A percentile compares a stretch with the other conserved stretches of the same genome.
Conservation (phyloP, 2,888 invertebrate genomes). For the Dryococelus australis region DNA sequence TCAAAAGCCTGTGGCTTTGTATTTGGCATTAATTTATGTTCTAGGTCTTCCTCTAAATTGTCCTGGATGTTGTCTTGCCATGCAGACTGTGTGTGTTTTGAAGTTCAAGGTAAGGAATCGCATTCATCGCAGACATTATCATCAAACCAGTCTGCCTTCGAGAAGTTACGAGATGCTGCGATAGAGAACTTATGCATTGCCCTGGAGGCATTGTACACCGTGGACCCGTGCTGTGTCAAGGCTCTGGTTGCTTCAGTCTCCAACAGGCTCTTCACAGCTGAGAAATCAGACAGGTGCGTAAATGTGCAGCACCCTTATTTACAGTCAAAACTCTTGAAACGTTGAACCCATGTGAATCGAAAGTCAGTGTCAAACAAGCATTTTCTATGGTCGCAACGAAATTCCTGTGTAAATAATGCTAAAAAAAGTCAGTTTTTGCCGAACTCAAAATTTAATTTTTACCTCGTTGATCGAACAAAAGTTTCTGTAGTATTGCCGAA, state of each 20-base stretch:
- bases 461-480: no score
- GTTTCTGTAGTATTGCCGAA: no score
- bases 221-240: slow-evolving; percentile 92
- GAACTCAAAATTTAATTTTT: no score
- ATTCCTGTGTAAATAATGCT: no score
- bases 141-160: slow-evolving; percentile 75
- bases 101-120: slow-evolving; percentile 72
- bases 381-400: no score
- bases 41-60: no score
- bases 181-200: slow-evolving; percentile 96
- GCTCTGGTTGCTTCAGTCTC: slow-evolving; percentile 96
- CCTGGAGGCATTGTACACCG: slow-evolving; percentile 84
- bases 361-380: no score
- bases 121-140: slow-evolving; percentile 63
- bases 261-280: slow-evolving; percentile 92
- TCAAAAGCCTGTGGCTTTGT: no score
- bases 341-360: background rate
- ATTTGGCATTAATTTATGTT: no score
- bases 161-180: slow-evolving; percentile 91
- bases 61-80: no score
- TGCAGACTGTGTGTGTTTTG: slow-evolving; percentile 28
- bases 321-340: background rate
- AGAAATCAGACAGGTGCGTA: slow-evolving; percentile 81
- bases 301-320: slow-evolving; percentile 39
- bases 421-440: no score